phyloP scores from a whole-genome alignment of 2,797 vertebrate species.

The Petrocephalus sullivani region DNA sequence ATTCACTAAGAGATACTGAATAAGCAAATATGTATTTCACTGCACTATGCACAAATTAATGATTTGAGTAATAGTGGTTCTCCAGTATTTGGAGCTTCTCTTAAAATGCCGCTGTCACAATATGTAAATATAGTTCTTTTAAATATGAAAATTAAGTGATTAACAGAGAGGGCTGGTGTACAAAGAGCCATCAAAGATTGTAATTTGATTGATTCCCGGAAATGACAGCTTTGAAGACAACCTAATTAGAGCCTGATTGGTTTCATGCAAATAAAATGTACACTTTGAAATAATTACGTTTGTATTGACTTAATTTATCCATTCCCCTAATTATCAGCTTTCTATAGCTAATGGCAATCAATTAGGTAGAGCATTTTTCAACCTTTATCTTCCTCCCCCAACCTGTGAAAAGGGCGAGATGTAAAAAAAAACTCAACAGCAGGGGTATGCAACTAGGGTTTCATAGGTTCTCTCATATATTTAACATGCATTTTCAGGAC shows the following conservation, averaged over 20 bases:
- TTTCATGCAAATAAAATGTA: slow-evolving; percentile 14
- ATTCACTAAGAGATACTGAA: neutral
- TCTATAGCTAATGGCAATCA: neutral
- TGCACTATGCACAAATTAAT: neutral
- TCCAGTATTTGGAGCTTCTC: neutral
- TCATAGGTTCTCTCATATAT: neutral
- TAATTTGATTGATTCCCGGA: neutral
- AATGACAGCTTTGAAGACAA: neutral
- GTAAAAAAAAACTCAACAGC: neutral
- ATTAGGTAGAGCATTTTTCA: neutral
- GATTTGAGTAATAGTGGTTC: neutral
- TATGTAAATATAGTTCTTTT: neutral
- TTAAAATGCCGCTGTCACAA: neutral
- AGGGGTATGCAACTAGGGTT: neutral
- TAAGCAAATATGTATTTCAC: neutral
- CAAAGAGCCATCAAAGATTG: neutral
- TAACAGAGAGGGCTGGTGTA: neutral
- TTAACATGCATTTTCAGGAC: neutral
- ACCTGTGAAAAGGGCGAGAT: neutral
- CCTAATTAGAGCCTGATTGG: slow-evolving; percentile 11
- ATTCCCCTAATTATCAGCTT: slow-evolving; percentile 1
- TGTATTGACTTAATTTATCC: neutral
- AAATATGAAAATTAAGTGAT: slow-evolving; percentile 3
- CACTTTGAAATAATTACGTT: slow-evolving; percentile 9
- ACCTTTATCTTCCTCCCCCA: neutral